Base-by-base conservation (phyloP, 2,888 invertebrate genomes). In the Drosophila mimica region DNA sequence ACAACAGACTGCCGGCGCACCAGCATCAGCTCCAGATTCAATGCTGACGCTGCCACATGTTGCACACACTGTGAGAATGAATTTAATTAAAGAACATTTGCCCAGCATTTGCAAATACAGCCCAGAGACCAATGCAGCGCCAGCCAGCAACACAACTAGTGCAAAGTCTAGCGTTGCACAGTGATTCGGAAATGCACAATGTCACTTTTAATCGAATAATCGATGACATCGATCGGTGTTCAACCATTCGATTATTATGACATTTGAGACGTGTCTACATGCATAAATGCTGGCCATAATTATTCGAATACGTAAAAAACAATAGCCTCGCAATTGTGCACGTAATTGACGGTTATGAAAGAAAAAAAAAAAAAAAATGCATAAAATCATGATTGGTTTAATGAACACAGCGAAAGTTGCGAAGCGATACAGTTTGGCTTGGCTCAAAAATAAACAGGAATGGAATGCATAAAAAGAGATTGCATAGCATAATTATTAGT, bases 1-100 rank as follows among this genome's bases (percentile, higher is more conserved):
- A 2, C 15, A 15, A 40, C 40, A 20, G 60, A 46, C 70, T 58
- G 67, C 43, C 53, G 54, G 60, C 30, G 52, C 34, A 49, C 7
- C 46, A 46, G 40, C n/a, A 20, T 38, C 60, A 62, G 43, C n/a
- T 43, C 31, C 60, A 62, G 20, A 28, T 34, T 20, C 34, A 59
- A 43, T 25, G 33, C 63, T 71, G 71, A 73, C 65, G 34, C 56
- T 77, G 82, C 89, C 88, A 88, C 90, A 90, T 88, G 88, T 88
- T 90, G 88, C 88, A 88, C 91, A 90, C 82, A 87, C 89, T 89
- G 89, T 89, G 89, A 88, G 89, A 90, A 90, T 86, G 81, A 81
- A 84, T 89, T 88, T 88, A 88, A 90, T 88, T 90, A 88, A 90
- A 76, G 88, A 70, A 84, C 75, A 78, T 74, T 71, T 83, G 67